A percentile compares a stretch with the other conserved stretches of the same genome.
Conservation (phyloP, 1,140 invertebrate genomes). For the Ceratitis capitata region DNA sequence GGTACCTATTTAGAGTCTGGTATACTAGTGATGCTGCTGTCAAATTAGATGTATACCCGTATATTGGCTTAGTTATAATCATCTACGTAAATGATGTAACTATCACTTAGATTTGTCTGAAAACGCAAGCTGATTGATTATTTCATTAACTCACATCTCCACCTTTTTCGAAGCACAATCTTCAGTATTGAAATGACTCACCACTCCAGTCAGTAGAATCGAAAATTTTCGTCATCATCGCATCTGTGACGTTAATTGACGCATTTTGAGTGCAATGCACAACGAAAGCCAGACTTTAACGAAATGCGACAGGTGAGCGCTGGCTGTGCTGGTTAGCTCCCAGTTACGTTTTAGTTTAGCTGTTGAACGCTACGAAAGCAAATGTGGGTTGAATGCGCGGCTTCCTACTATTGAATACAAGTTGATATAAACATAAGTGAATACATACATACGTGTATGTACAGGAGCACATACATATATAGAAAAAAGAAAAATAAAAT, state of each 20-base stretch:
- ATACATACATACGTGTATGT: neutral
- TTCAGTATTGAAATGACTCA: neutral
- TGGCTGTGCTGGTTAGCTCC: neutral
- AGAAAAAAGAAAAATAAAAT: too few species aligned
- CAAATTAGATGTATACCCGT: too few species aligned
- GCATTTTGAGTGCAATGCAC: neutral
- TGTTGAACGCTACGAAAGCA: conserved; percentile 15
- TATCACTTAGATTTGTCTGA: too few species aligned
- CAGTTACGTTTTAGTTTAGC: neutral
- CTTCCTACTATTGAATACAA: neutral
- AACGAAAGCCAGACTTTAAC: neutral
- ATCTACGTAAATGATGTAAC: too few species aligned
- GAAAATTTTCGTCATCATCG: neutral
- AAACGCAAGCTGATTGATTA: neutral
- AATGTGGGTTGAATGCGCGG: conserved; percentile 22
- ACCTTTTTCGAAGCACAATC: neutral
- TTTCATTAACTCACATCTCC: neutral
- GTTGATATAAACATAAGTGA: neutral
- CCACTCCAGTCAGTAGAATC: neutral
- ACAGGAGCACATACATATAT: neutral
- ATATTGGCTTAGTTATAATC: too few species aligned
- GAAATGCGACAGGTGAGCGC: conserved; percentile 5
- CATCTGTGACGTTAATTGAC: conserved; percentile 15
- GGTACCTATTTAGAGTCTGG: too few species aligned
- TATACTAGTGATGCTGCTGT: too few species aligned